phyloP scores from a whole-genome alignment of 1,140 invertebrate genomes.

The Aphaenogaster rudis region DNA sequence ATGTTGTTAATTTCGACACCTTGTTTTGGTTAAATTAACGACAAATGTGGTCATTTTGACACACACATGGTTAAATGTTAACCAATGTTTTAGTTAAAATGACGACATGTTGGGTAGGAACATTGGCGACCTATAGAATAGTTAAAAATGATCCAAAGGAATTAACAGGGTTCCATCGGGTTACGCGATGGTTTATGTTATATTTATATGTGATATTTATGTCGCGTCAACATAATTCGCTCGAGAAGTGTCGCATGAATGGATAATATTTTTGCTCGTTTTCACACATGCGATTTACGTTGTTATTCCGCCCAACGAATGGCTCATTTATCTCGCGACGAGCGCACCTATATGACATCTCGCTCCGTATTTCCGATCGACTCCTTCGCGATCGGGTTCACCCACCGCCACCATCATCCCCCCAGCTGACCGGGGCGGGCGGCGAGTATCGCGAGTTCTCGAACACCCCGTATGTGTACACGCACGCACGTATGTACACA shows the following conservation, averaged over 20 bases:
- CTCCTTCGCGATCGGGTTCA: not conserved
- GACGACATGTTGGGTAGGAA: too few relatives aligned
- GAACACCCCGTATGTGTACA: slow-evolving; percentile 63
- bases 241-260: not conserved
- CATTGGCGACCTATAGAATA: too few relatives aligned
- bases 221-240: not conserved
- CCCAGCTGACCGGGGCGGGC: not conserved
- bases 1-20: too few relatives aligned
- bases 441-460: slow-evolving; percentile 42
- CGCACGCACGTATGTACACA: slow-evolving; percentile 78
- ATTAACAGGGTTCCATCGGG: too few relatives aligned
- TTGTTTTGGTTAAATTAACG: too few relatives aligned
- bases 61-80: too few relatives aligned
- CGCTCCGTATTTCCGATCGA: slow-evolving; percentile 5
- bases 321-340: slow-evolving; percentile 42
- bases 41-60: too few relatives aligned
- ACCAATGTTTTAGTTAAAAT: too few relatives aligned
- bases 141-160: too few relatives aligned
- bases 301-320: slow-evolving; percentile 13
- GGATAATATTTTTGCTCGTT: not conserved
- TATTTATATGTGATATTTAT: not conserved
- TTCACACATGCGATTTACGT: not conserved
- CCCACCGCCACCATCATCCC: not conserved
- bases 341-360: not conserved
- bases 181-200: not conserved